Percentiles rank a stretch among this genome's conserved stretches.
Evolutionary conservation across 2,888 invertebrate genomes (phyloP).

Genomic region (Tenodera sinensis): DNA sequence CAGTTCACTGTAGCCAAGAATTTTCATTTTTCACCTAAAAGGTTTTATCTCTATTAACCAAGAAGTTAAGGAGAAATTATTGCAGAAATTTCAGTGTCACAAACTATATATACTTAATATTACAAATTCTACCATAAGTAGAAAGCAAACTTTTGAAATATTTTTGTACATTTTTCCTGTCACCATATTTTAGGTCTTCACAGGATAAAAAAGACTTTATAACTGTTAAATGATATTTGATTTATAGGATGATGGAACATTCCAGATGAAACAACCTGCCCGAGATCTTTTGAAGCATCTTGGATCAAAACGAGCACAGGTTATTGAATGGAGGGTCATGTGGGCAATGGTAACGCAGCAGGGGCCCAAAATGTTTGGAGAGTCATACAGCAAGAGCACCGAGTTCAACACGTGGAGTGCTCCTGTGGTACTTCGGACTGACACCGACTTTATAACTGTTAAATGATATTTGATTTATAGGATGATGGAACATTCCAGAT

Average conservation of each 20-base stretch:
- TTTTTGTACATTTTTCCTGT: too few relatives aligned
- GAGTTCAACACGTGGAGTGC: constrained; percentile 54
- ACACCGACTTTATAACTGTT: not conserved
- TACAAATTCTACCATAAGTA: too few relatives aligned
- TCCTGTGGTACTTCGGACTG: constrained; percentile 48
- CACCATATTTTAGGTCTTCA: too few relatives aligned
- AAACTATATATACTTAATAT: too few relatives aligned
- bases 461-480: constrained; percentile 36
- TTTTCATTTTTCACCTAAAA: too few relatives aligned
- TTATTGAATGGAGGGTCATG: constrained; percentile 55
- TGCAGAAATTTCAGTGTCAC: too few relatives aligned
- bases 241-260: constrained; percentile 55
- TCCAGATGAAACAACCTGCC: constrained; percentile 52
- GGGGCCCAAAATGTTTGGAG: constrained; percentile 48
- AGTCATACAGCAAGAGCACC: constrained; percentile 50
- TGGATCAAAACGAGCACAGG: constrained; percentile 48
- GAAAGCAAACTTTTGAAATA: too few relatives aligned
- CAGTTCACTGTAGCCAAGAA: too few relatives aligned
- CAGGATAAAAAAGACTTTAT: too few relatives aligned
- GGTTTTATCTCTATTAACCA: too few relatives aligned
- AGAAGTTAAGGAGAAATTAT: too few relatives aligned
- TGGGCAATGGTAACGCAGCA: constrained; percentile 56
- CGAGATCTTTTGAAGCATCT: constrained; percentile 47
- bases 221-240: not conserved
- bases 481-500: constrained; percentile 58